Base-by-base conservation (phyloP, 2,113 vertebrate genomes). In the Myrmecobius fasciatus region DNA sequence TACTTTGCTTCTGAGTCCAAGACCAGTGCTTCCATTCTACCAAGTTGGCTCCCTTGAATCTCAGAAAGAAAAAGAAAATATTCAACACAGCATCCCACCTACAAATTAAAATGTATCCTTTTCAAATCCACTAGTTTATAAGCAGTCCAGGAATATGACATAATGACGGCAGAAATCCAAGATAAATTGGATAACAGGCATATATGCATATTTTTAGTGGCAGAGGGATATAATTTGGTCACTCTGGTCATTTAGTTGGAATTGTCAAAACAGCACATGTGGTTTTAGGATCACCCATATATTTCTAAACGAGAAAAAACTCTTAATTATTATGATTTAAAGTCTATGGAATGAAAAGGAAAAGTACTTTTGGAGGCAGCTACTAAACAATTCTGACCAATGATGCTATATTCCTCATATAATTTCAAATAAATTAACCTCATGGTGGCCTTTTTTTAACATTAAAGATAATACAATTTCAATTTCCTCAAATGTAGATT, bases 141-240 rank as follows among this genome's bases (percentile, higher is more conserved):
- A 83, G 67, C 36, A 51, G 25, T 75, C 89, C 91, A 93, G 26
- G 52, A 90, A 9, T 25, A 26, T 96, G 91, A 96, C 75, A 60
- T 94, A 60, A 96, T 95, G 31, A 91, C 95, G 25, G 92, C 94
- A 97, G 22, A 95, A 90, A 46, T 89, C 48, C 89, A 96, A 54
- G 31, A 52, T 6, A 52, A 91, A 3, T 91, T 96, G 93, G 31
- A 93, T 53, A 22, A 91, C 95, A 94, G 47, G 53, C 60, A 24
- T 60, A 91, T 36, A 89, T 91, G 94, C 56, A 36, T 56, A 9
- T 92, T 96, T 97, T 91, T 91, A 91, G 31, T 92, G 17, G 92
- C 26, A 92, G 52, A 36, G 92, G 95, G 75, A 92, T 22, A 52
- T 83, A 97, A 96, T 94, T 93, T 53, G 94, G 48, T 96, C 52